These are phyloP conservation scores for Zapus hudsonius DNA, from an alignment of 2,113 vertebrate genomes.

Conservation along the genomic window DNA sequence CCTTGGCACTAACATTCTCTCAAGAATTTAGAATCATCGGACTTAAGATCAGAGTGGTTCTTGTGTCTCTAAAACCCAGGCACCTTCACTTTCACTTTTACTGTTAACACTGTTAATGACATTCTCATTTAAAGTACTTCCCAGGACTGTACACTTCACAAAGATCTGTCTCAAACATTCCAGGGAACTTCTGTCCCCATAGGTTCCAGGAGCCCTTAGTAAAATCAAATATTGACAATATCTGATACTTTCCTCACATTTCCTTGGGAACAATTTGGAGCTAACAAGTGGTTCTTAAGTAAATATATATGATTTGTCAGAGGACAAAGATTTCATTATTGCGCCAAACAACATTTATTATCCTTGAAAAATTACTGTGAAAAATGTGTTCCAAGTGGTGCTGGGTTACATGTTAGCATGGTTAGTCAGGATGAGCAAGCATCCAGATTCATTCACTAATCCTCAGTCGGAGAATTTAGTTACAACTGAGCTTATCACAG, in stretches of 20 bases:
- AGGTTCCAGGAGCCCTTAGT: neutral
- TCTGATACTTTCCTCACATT: neutral
- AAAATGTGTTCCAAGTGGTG: neutral
- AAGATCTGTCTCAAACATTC: slow-evolving; percentile 40
- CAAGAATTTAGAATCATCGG: neutral
- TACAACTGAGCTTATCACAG: neutral
- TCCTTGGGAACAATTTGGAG: neutral
- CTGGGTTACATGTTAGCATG: neutral
- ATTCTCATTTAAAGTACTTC: slow-evolving; percentile 53
- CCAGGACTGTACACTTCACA: slow-evolving; percentile 25
- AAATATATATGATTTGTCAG: neutral
- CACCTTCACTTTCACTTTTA: slow-evolving; percentile 59
- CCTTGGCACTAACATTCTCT: neutral
- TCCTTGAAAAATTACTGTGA: slow-evolving; percentile 25
- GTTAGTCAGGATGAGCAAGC: neutral
- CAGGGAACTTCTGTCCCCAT: neutral
- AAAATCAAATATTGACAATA: neutral
- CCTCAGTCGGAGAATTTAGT: neutral
- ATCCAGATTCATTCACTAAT: neutral
- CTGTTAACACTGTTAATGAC: slow-evolving; percentile 39
- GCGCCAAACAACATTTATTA: neutral
- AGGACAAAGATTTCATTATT: neutral
- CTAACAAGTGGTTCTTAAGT: neutral
- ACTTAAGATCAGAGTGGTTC: neutral
- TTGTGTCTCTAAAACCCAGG: slow-evolving; percentile 56